Evolutionary conservation across 2,113 vertebrate genomes (phyloP), one percentile per base, ranked within the genome.

Genomic region (Halcyon senegalensis): DNA sequence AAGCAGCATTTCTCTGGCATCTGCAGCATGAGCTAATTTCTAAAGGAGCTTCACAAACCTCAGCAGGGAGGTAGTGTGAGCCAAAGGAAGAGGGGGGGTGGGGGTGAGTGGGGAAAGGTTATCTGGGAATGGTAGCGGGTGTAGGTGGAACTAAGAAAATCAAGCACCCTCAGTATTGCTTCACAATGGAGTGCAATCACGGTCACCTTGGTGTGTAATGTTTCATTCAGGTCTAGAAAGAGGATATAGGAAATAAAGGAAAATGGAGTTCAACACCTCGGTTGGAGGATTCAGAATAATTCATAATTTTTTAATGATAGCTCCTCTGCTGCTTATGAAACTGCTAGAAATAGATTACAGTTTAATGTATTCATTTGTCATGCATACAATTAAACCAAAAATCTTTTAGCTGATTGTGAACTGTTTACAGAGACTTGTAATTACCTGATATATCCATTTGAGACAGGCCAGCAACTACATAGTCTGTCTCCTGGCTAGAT

Each of bases 331-430:
- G 68, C 60, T 81, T 64, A 72, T n/a, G 48, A 56, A 93, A 37
- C 48, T 50, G 50, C 56, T 72, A 91, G 90, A 48, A 73, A 74
- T 48, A 78, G 25, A 94, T 73, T 77, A 23, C 93, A 79, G 10
- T 30, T 94, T 81, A 93, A 94, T 89, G 16, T 93, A 89, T 87
- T 87, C 84, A 78, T 91, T 87, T 78, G 30, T 68, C 91, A 83
- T 53, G 87, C 67, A 83, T 76, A 56, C 41, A 83, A 76, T 94
- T 95, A 95, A 87, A 73, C 6, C 5, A 84, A 58, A 75, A 81
- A 44, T 25, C 51, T 78, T 87, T 63, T 60, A 64, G 35, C 62
- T 95, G 94, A 96, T 93, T 95, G 78, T 76, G 81, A 94, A 60
- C 79, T 91, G 91, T 85, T 96, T 89, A 84, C 41, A 66, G 81